Evolutionary conservation across 2,797 vertebrate species (phyloP), one percentile per base, ranked within the genome.

Genomic region (Austrolebias charrua): DNA sequence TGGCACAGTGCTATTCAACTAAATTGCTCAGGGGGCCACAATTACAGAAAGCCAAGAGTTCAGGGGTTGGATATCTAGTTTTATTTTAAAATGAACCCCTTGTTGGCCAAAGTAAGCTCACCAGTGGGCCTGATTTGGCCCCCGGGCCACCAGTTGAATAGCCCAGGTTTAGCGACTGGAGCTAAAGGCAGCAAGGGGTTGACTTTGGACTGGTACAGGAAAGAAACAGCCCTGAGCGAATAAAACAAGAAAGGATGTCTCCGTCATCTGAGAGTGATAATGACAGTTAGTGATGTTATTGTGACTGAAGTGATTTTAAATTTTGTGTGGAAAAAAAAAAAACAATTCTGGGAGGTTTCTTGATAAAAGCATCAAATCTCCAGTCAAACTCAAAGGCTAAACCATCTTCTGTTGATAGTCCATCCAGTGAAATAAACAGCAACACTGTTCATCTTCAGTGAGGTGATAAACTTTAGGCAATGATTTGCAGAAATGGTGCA

Each of bases 281-380:
- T 89, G 87, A 91, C 83, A 89, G 88, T 63, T 66, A 66, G 76
- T 66, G 19, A 78, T 68, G 80, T 89, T 92, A 90, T 93, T 92
- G 89, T 91, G 88, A 90, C 90, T 91, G 78, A 83, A 80, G 75
- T 74, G 73, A 72, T 80, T 80, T 86, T 90, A 86, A 82, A 87
- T 89, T 90, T 88, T 88, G 73, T 88, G 88, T 87, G 88, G 90
- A 84, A 86, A 60, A 91, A 84, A 84, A 57, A 80, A n/a, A n/a
- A n/a, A n/a, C n/a, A n/a, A 78, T 71, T 82, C 70, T 74, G 78
- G 73, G 73, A 80, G 74, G 66, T 60, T 76, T 65, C 78, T 69
- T 50, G 66, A 70, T 60, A 75, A 83, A 60, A 48, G 63, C 60
- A 55, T 53, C 35, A 14, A 57, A 74, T 73, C 78, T 69, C 69